Evolutionary conservation across 2,797 vertebrate genomes (phyloP), one percentile per base, ranked within the genome.

Genomic region (Orestias chungarensis): DNA sequence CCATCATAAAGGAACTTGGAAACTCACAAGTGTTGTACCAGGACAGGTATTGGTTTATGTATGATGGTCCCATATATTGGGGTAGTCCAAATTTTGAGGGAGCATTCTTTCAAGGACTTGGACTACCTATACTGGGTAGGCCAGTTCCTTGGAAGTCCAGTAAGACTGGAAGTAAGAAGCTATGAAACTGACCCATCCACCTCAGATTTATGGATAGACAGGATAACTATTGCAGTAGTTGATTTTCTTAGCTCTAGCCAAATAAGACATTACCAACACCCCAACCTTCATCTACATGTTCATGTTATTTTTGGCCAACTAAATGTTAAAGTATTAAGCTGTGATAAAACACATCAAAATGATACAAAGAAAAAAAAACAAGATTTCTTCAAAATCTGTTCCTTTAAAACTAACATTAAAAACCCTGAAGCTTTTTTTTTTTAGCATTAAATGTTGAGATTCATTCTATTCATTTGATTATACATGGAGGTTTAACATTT

Each of bases 301-400:
- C 12, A 20, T 49, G 33, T 35, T 35, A 25, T 38, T 66, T 25
- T n/a, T 33, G 10, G 27, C 29, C 27, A 46, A 66, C 29, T 1
- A 23, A 20, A 25, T 35, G 23, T 7, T 6, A 1, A 46, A 46
- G 29, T 29, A 50, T 3, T 25, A 15, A 20, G 64, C 76, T 15
- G 46, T 65, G 44, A 67, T 52, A 70, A 76, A 75, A 75, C 49
- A 61, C n/a, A n/a, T n/a, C n/a, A 70, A 75, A 75, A 75, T 12
- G 11, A n/a, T 10, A 8, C 23, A 35, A 3, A 31, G 73, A 35
- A 59, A 50, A 79, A 73, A 35, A 54, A 52, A 38, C 64, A 46
- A 76, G 54, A 27, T 20, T 50, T 75, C 44, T 52, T 73, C 29
- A 70, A 47, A 70, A 46, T 29, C 55, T 40, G 42, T 40, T 35